phyloP scores from a whole-genome alignment of 2,797 vertebrate species.

The Morus bassanus region DNA sequence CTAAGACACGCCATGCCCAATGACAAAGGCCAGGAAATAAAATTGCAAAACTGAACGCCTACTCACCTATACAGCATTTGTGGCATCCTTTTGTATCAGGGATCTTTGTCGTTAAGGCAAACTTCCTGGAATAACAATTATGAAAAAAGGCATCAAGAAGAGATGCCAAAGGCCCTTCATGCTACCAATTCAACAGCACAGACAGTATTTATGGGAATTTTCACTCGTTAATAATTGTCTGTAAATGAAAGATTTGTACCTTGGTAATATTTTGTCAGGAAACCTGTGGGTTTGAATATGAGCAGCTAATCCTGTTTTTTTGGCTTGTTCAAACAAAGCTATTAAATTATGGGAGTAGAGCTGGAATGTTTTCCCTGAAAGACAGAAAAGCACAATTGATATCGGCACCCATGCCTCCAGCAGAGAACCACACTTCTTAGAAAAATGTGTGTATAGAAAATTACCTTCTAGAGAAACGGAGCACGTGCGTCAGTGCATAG shows the following conservation, averaged over 20 bases:
- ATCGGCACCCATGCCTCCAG: background rate
- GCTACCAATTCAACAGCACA: background rate
- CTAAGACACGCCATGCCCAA: background rate
- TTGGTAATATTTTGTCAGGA: conserved; percentile 90
- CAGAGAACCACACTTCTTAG: background rate
- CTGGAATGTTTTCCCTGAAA: conserved; percentile 93
- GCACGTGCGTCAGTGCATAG: conserved; percentile 74
- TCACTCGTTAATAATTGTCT: background rate
- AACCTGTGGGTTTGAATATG: conserved; percentile 97
- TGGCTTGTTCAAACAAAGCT: conserved; percentile 97
- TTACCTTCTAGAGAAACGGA: conserved; percentile 93
- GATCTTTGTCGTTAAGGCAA: conserved; percentile 96
- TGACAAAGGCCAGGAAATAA: background rate
- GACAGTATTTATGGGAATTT: background rate
- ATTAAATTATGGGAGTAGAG: conserved; percentile 98
- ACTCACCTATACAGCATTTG: conserved; percentile 98
- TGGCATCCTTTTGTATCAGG: conserved; percentile 98
- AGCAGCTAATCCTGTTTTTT: conserved; percentile 92
- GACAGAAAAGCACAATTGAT: conserved; percentile 36
- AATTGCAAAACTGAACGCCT: background rate
- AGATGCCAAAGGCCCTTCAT: background rate
- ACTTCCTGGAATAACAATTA: conserved; percentile 85
- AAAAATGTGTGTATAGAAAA: background rate
- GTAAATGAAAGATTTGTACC: conserved; percentile 64
- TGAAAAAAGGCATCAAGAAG: background rate